Evolutionary conservation across 2,113 vertebrate genomes (phyloP).

Genomic region (Edolisoma coerulescens): DNA sequence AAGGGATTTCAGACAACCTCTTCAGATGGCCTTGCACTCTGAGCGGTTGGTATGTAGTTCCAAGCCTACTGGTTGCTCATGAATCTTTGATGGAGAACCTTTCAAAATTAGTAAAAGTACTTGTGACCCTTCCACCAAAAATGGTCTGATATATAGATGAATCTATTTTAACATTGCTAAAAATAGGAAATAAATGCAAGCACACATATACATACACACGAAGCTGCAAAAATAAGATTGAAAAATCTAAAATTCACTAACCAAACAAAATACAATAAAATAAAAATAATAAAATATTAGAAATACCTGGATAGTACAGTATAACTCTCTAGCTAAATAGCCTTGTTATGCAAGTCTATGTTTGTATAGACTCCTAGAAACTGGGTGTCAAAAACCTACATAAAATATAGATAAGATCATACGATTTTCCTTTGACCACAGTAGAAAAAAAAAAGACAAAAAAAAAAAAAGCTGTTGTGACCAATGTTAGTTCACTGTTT

Average conservation of each 20-base stretch:
- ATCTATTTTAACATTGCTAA: not conserved
- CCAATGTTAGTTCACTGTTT: not conserved
- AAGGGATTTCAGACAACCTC: not conserved
- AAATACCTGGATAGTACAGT: not conserved
- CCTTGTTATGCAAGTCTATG: not conserved
- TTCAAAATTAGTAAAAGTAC: not conserved
- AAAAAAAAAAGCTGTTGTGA: too few species aligned
- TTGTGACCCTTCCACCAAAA: not conserved
- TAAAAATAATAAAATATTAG: not conserved
- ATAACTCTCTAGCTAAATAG: not conserved
- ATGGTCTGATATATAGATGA: not conserved
- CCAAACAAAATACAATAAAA: not conserved
- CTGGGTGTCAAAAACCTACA: not conserved
- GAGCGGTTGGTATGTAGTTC: not conserved
- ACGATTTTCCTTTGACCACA: not conserved
- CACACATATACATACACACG: fast-evolving
- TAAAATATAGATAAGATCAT: not conserved
- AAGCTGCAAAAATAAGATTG: not conserved
- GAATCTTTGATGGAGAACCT: not conserved
- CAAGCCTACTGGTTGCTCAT: not conserved
- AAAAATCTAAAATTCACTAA: not conserved
- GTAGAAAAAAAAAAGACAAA: not conserved
- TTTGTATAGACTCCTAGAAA: not conserved
- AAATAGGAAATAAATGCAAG: not conserved
- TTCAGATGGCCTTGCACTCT: not conserved